Percentiles rank a stretch among this genome's conserved stretches.
These are phyloP conservation scores for Volucella bombylans DNA, from an alignment of 2,888 invertebrate genomes.

Conservation along the genomic window DNA sequence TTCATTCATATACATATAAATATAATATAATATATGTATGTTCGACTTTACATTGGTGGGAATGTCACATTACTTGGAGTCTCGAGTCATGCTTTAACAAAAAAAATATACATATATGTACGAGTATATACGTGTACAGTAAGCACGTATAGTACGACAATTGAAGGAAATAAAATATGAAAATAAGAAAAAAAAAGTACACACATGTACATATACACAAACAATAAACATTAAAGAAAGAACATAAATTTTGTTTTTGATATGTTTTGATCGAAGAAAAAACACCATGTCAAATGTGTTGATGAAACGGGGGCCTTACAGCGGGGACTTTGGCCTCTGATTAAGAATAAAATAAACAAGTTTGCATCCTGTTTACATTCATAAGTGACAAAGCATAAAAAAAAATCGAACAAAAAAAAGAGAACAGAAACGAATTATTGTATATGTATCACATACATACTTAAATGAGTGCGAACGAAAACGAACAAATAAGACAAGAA, in stretches of 20 bases:
- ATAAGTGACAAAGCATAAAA: slow-evolving; percentile 59
- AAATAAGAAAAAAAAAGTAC: slow-evolving; percentile 2
- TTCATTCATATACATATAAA: background rate
- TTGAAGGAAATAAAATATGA: slow-evolving; percentile 26
- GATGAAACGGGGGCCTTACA: background rate
- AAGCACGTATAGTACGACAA: slow-evolving; percentile 22
- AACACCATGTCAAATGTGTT: slow-evolving; percentile 20
- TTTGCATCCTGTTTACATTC: slow-evolving; percentile 70
- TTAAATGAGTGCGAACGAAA: slow-evolving; percentile 21
- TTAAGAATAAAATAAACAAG: slow-evolving; percentile 60
- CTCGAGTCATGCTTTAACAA: slow-evolving; percentile 1
- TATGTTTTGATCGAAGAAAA: slow-evolving; percentile 56
- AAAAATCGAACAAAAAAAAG: slow-evolving; percentile 26
- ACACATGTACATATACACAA: slow-evolving; percentile 1
- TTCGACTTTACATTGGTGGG: slow-evolving; percentile 30
- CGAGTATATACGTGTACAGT: background rate
- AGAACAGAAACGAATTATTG: background rate
- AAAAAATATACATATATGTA: background rate
- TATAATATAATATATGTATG: background rate
- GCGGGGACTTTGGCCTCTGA: slow-evolving; percentile 35
- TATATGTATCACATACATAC: slow-evolving; percentile 11
- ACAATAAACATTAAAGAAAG: slow-evolving; percentile 50
- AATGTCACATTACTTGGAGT: slow-evolving; percentile 39
- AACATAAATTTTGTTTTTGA: slow-evolving; percentile 56
- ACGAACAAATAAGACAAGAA: slow-evolving; percentile 9